These are phyloP conservation scores for Conus ventricosus DNA, from an alignment of 1,140 invertebrate species.

Conservation along the genomic window DNA sequence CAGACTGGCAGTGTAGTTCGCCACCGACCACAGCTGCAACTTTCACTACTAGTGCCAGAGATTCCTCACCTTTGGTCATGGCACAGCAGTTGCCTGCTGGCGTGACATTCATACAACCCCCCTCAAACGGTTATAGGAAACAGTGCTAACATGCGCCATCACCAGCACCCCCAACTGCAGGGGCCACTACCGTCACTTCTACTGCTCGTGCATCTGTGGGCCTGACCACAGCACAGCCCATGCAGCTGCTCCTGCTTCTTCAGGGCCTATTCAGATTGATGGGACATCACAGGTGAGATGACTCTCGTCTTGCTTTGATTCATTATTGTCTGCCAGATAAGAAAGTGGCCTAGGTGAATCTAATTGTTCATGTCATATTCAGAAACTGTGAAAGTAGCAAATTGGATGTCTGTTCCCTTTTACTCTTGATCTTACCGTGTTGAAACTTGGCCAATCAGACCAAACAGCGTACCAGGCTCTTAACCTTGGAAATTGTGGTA, in stretches of 20 bases:
- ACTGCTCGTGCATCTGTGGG: not conserved
- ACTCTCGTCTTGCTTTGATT: too few relatives aligned
- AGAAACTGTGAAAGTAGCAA: too few relatives aligned
- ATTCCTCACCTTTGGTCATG: not conserved
- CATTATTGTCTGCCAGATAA: too few relatives aligned
- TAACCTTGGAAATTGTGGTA: too few relatives aligned
- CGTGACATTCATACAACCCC: slow-evolving; percentile 1
- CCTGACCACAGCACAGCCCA: not conserved
- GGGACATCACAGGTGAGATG: too few relatives aligned
- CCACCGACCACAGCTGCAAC: slow-evolving; percentile 16
- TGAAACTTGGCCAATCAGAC: too few relatives aligned
- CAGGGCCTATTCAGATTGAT: not conserved
- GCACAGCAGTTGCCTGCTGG: not conserved
- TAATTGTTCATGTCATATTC: too few relatives aligned
- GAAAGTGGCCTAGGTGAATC: too few relatives aligned
- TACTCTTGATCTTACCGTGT: too few relatives aligned
- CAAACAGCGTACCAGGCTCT: too few relatives aligned
- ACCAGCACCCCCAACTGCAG: not conserved
- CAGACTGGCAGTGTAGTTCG: slow-evolving; percentile 12
- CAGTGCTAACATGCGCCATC: not conserved
- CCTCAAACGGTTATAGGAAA: not conserved
- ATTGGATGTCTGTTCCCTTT: too few relatives aligned
- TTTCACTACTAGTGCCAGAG: slow-evolving; percentile 8
- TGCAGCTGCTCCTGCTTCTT: not conserved
- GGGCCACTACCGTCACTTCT: not conserved